These are phyloP conservation scores for Perizoma affinitatum DNA, from an alignment of 2,888 invertebrate species.

Conservation along the genomic window DNA sequence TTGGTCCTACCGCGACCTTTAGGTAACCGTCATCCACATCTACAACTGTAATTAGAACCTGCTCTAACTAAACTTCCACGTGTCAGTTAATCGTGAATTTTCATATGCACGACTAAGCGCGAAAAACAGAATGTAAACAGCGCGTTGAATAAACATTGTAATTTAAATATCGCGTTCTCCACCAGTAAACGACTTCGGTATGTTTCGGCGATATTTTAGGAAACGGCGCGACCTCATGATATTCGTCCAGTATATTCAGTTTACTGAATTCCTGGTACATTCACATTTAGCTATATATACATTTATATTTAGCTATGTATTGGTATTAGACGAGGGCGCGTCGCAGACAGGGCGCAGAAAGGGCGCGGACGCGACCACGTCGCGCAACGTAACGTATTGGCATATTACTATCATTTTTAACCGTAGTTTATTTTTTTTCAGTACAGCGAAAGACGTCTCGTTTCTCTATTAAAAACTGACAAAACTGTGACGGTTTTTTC, in stretches of 20 bases:
- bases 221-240: conserved; percentile 39
- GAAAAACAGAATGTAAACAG: conserved; percentile 12
- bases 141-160: conserved; percentile 6
- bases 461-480: neutral
- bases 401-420: neutral
- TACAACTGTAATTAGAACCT: too few relatives aligned
- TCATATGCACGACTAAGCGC: neutral
- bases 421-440: neutral
- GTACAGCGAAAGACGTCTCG: too few relatives aligned
- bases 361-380: too few relatives aligned
- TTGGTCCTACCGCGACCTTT: conserved; percentile 10
- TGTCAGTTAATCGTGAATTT: neutral
- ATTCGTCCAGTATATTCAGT: too few relatives aligned
- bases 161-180: conserved; percentile 15
- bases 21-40: neutral
- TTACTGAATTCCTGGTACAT: too few relatives aligned
- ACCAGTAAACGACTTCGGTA: conserved; percentile 18
- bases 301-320: too few relatives aligned
- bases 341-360: too few relatives aligned
- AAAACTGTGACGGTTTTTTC: too few relatives aligned
- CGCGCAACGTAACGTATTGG: too few relatives aligned
- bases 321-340: too few relatives aligned
- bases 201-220: conserved; percentile 43
- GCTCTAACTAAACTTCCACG: neutral
- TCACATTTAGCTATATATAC: too few relatives aligned